Evolutionary conservation across 2,888 invertebrate species (phyloP), one percentile per base, ranked within the genome.

Genomic region (Sphaeridia pumilis): DNA sequence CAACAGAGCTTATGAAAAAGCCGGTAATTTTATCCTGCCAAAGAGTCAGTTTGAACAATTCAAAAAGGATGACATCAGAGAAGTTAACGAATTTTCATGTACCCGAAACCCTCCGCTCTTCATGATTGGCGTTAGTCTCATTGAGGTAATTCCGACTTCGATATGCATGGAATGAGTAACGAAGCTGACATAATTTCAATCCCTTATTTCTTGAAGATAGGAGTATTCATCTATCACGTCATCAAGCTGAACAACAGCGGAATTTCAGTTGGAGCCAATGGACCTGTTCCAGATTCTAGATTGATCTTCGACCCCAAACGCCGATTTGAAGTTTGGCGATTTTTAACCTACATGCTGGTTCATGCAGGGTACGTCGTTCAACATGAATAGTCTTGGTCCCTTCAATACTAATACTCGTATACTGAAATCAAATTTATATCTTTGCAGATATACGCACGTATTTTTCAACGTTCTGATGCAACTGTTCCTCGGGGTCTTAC

Each of bases 321-420:
- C 67, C 78, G 94, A 57, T 76, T 82, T 50, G 86, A 98, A 73
- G 83, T 82, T 1, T 98, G 97, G 97, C 76, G 97, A 66, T 97
- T 83, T 70, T 66, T 93, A 45, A 85, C 88, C 1, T 98, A 98
- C 69, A 94, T 94, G 90, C 83, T 95, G 69, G 88, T 95, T 24
- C 95, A 95, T 71, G 84, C 89, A 57, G 92, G 92, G 84, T 86
- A 70, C 75, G 80, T 68, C 49, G 4, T 45, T 50, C 47, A n/a
- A n/a, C n/a, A n/a, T n/a, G n/a, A 31, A 31, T 10, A 31, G 7
- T 31, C 31, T 31, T 14, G 7, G 7, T 31, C 14, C 10, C 7
- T 31, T 31, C 31, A 31, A 7, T 7, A 31, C 7, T 10, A 31
- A 31, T 10, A 31, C 14, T 10, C 14, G 10, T 14, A 10, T 10